Evolutionary conservation across 2,797 vertebrate genomes (phyloP), one percentile per base, ranked within the genome.

Genomic region (Nannoperca australis): DNA sequence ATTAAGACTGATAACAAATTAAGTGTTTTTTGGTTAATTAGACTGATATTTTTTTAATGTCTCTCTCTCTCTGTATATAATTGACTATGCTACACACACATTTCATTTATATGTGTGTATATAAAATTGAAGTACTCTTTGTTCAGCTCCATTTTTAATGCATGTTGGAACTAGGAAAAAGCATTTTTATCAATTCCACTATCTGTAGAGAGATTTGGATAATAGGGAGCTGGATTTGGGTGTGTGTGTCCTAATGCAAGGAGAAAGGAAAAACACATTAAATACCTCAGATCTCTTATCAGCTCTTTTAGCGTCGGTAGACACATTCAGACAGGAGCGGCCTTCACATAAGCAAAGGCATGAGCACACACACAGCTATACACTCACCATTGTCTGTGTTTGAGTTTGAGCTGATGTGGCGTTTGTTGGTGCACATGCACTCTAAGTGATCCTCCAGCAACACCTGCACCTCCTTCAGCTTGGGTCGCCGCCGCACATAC

Each of bases 391-490:
- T 92, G 68, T 92, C 97, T 67, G 95, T 95, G 85, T 92, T 95
- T 22, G 95, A 93, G 94, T 96, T 95, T 70, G 95, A 95, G 93
- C 93, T 95, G 93, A 91, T 94, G 90, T 95, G 96, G 92, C 95
- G 95, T 92, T 94, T 95, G 80, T 94, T 95, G 72, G 94, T 91
- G 90, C 98, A 99, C 60, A 94, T 91, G 79, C 98, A 99, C 89
- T 98, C 97, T 93, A 98, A 93, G 91, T 99, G 98, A 88, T 99
- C 98, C 94, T 99, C 98, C 95, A 99, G 94, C 92, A 90, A 96
- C 94, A 99, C 97, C 94, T 97, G 96, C 88, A 99, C 98, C 95
- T 99, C 97, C 94, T 96, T 96, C 92, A 99, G 95, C 94, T 97
- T 97, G 59, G 97, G 96, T 85, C 96, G 97, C 92, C 97, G 95